phyloP scores from a whole-genome alignment of 2,888 invertebrate genomes.

The Ephialtes manifestator region DNA sequence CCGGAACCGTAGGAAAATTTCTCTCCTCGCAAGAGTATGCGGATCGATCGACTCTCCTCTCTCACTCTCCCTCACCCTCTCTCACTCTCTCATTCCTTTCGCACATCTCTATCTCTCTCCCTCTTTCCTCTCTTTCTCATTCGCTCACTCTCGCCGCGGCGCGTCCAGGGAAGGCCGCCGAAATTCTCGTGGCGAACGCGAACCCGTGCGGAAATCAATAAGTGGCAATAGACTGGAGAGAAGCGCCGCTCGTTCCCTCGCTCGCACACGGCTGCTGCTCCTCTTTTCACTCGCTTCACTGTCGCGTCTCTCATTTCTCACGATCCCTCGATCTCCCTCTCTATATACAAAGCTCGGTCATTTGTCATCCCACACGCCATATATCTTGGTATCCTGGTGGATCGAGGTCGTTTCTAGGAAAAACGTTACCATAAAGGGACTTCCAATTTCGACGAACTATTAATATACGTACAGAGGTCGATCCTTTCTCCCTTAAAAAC shows the following conservation, averaged over 20 bases:
- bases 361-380: neutral
- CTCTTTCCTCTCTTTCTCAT: slow-evolving; percentile 25
- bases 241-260: slow-evolving; percentile 66
- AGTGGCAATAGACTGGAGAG: slow-evolving; percentile 78
- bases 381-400: neutral
- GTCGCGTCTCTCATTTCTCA: neutral
- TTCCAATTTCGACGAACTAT: neutral
- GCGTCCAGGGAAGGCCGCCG: slow-evolving; percentile 54
- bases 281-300: slow-evolving; percentile 37
- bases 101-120: slow-evolving; percentile 18
- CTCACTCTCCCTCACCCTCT: slow-evolving; percentile 43
- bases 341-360: neutral
- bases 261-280: slow-evolving; percentile 58
- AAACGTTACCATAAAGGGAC: neutral
- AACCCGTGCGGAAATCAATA: slow-evolving; percentile 80
- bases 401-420: too few relatives aligned
- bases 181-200: slow-evolving; percentile 74
- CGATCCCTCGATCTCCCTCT: slow-evolving; percentile 12
- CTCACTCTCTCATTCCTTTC: slow-evolving; percentile 37
- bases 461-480: neutral
- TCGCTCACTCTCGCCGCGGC: slow-evolving; percentile 42
- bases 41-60: slow-evolving; percentile 63
- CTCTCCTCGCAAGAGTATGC: slow-evolving; percentile 49
- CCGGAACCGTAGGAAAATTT: slow-evolving; percentile 53
- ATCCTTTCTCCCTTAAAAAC: neutral